These are phyloP conservation scores for Triplophysa tibetana DNA, from an alignment of 2,113 vertebrate species.

Conservation along the genomic window DNA sequence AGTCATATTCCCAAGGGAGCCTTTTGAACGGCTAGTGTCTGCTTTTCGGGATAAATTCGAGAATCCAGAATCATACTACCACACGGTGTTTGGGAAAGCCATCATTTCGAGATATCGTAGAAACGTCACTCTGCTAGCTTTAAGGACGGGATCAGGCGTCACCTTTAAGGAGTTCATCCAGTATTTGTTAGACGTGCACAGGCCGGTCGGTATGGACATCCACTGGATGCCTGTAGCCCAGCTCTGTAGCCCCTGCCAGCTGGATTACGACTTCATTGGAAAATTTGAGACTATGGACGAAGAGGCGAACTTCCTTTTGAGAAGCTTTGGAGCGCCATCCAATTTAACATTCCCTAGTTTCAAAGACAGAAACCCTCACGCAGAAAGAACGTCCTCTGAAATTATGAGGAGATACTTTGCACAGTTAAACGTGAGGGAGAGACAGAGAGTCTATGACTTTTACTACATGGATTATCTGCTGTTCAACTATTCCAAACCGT, in stretches of 20 bases:
- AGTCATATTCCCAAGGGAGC: constrained; percentile 91
- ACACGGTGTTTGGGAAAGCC: constrained; percentile 87
- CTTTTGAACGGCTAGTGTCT: constrained; percentile 90
- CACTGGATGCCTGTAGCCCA: constrained; percentile 94
- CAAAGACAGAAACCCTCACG: constrained; percentile 78
- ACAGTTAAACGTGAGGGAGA: constrained; percentile 88
- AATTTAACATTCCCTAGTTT: constrained; percentile 81
- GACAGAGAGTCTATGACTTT: constrained; percentile 89
- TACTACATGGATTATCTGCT: constrained; percentile 96
- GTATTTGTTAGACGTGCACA: constrained; percentile 89
- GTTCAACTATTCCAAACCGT: constrained; percentile 91
- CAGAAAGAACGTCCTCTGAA: constrained; percentile 74
- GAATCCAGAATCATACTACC: constrained; percentile 90
- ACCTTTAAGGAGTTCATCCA: constrained; percentile 92
- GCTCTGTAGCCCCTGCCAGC: constrained; percentile 90
- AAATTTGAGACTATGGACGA: constrained; percentile 94
- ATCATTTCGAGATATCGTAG: constrained; percentile 85
- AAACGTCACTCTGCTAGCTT: constrained; percentile 73
- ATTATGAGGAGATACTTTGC: constrained; percentile 76
- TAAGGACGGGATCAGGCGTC: constrained; percentile 84
- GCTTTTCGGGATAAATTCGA: constrained; percentile 94
- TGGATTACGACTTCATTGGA: constrained; percentile 92
- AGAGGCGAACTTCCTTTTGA: constrained; percentile 88
- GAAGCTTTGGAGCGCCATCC: constrained; percentile 75
- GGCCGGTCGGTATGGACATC: constrained; percentile 90